Evolutionary conservation across 2,113 vertebrate species (phyloP), one percentile per base, ranked within the genome.

Genomic region (Falco punctatus): DNA sequence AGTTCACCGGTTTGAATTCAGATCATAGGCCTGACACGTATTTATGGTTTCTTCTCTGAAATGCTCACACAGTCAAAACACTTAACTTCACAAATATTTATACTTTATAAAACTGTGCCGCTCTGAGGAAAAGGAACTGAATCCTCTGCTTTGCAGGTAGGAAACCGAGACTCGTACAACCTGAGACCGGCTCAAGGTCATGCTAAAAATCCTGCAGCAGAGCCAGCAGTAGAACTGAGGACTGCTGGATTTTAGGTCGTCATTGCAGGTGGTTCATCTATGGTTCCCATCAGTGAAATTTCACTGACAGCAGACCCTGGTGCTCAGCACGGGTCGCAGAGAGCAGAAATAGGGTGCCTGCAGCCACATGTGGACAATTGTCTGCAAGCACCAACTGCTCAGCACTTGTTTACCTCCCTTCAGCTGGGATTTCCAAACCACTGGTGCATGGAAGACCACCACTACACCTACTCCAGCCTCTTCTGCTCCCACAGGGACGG

Each of bases 1-100:
- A 94, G 85, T 87, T 95, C 92, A 94, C n/a, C 3, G 0, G 84
- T 90, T 96, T 90, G 91, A 97, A 87, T 95, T 94, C 86, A 94
- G 92, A 95, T 91, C 78, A 48, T 77, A 91, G 86, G 38, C 86
- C 89, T 96, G 86, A 95, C 94, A 85, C 59, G 52, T 84, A 82
- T 87, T 91, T 94, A 92, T 81, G 83, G 88, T 74, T 92, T 57
- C 80, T 97, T 86, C 69, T 71, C 75, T 42, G 40, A 86, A 81
- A 86, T 55, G 51, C 65, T 94, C 72, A 23, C 69, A 65, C 33
- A 89, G 77, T 70, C 73, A 85, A 89, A 92, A 77, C 86, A 91
- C 65, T 89, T 73, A 86, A 75, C 69, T 77, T 92, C 62, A 75
- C 86, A 95, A 59, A 42, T 86, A 94, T 81, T 79, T 91, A 44